These are phyloP conservation scores for Scaptomyza graminum DNA, from an alignment of 1,140 invertebrate genomes.

Conservation along the genomic window DNA sequence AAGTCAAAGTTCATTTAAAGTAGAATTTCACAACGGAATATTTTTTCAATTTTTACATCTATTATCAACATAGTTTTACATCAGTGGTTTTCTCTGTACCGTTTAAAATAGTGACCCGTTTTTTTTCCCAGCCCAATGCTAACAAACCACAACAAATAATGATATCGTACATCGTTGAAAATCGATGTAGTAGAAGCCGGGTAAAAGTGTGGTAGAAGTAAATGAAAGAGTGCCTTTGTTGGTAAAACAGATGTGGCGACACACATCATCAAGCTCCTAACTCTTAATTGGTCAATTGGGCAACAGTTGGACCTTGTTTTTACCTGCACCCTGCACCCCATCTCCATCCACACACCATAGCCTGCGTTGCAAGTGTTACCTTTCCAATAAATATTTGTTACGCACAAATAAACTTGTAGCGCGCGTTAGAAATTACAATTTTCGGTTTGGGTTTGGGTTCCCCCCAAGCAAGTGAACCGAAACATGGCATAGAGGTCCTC, in stretches of 20 bases:
- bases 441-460: conserved; percentile 20
- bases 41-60: background rate
- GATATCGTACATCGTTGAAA: conserved; percentile 46
- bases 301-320: conserved; percentile 47
- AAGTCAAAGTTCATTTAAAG: no score
- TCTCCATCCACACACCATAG: background rate
- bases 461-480: conserved; percentile 59
- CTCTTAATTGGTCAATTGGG: conserved; percentile 78
- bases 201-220: conserved; percentile 14
- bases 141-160: conserved; percentile 66
- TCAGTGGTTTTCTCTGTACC: conserved; percentile 24
- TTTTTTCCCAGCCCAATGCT: conserved; percentile 17
- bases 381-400: conserved; percentile 82
- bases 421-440: conserved; percentile 54
- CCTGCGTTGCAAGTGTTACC: conserved; percentile 63
- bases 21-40: background rate
- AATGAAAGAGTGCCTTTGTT: conserved; percentile 5
- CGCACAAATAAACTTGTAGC: conserved; percentile 80
- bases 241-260: conserved; percentile 37
- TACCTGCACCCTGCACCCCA: background rate
- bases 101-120: conserved; percentile 15
- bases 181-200: conserved; percentile 1
- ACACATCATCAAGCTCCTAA: conserved; percentile 56
- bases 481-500: conserved; percentile 39
- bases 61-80: conserved; percentile 1